Base-by-base conservation (phyloP, 2,113 vertebrate genomes). In the Microcebus lehilahytsara region DNA sequence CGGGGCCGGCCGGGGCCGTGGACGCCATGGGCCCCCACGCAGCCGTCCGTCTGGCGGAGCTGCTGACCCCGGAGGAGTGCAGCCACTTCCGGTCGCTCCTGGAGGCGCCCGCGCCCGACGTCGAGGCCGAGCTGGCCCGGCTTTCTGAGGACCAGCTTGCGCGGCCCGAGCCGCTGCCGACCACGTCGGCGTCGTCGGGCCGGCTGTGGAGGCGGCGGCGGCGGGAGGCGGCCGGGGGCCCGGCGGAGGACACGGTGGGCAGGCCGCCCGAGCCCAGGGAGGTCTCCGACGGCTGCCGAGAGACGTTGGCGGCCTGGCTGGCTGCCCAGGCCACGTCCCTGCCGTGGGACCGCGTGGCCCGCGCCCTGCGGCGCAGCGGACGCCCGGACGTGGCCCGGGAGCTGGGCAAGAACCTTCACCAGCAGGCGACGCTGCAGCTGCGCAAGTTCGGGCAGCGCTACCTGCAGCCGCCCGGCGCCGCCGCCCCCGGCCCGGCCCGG, bases 341-440 rank as follows among this genome's bases (percentile, higher is more conserved):
- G 0, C 89, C 98, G 4, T 99, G 98, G 98, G 98, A 99, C 96
- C 97, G 96, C 1, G 85, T 99, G 95, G 93, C 92, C 0, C 97
- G 98, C 0, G 97, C 92, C 42, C 98, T 99, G 11, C 96, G 12
- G 0, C 97, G 62, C 0, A 86, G 98, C 0, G 99, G 98, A 0
- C 98, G 98, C 10, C n/a, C 96, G 0, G 98, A 99, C 71, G 90
- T 99, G 9, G 98, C 98, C 34, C 78, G 40, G 2, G 99, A 99
- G 92, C 91, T 99, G 96, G 98, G 97, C 12, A 99, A 99, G 5
- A 98, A 98, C 97, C 98, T 99, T 53, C 98, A 98, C 95, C 99
- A 99, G 20, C 98, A 98, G 97, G 96, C 98, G 88, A 97, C 92
- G 56, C 89, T 99, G 97, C 97, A 98, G 98, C 94, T 99, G 89